Percentiles rank a stretch among this genome's conserved stretches.
These are phyloP conservation scores for Meles meles DNA, from an alignment of 2,113 vertebrate species.

Conservation along the genomic window DNA sequence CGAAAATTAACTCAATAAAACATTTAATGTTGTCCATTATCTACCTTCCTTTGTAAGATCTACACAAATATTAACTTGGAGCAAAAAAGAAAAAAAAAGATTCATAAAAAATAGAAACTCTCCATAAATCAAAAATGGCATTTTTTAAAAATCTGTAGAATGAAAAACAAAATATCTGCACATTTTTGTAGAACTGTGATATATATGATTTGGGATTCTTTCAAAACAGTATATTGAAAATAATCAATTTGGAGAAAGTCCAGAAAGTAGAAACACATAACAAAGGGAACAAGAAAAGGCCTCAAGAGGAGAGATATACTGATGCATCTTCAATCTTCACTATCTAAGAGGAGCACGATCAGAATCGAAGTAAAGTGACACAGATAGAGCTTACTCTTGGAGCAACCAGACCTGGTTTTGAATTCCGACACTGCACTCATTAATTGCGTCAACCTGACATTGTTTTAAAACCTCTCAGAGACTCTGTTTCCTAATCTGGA, in stretches of 20 bases:
- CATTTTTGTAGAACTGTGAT: neutral
- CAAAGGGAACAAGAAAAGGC: neutral
- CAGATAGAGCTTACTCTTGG: neutral
- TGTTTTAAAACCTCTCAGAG: neutral
- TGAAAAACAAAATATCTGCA: neutral
- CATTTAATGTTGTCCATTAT: neutral
- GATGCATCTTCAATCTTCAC: neutral
- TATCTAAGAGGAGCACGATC: neutral
- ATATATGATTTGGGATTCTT: neutral
- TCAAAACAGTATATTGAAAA: neutral
- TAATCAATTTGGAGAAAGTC: neutral
- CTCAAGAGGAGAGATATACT: neutral
- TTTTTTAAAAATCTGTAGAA: neutral
- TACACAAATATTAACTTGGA: neutral
- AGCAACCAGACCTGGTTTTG: neutral
- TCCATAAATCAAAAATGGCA: neutral
- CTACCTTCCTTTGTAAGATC: neutral
- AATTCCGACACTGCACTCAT: neutral
- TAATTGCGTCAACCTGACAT: neutral
- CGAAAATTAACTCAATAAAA: conserved; percentile 27
- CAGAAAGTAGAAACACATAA: neutral
- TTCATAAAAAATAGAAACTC: neutral
- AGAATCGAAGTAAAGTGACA: neutral
- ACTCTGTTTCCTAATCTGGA: neutral
- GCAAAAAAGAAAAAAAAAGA: neutral